Conservation (phyloP, 2,113 vertebrate genomes). For the Clarias gariepinus region DNA sequence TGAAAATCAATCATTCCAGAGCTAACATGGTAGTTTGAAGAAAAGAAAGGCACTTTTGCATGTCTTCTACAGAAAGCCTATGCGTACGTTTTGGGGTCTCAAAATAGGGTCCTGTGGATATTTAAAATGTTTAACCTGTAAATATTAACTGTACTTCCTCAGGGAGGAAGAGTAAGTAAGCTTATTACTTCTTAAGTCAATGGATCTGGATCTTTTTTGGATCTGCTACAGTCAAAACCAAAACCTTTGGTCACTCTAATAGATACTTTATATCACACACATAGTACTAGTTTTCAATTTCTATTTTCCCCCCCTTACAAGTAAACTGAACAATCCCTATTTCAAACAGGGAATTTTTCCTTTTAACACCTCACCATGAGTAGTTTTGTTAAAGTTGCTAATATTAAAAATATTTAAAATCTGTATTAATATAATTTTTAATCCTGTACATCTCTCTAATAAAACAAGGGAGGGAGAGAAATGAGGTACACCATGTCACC, state of each 20-base stretch:
- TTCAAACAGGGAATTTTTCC: slow-evolving; percentile 19
- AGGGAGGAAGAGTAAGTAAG: slow-evolving; percentile 18
- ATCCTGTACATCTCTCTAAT: slow-evolving; percentile 40
- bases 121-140: slow-evolving; percentile 38
- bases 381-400: slow-evolving; percentile 37
- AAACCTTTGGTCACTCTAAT: slow-evolving; percentile 57
- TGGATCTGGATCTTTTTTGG: slow-evolving; percentile 7
- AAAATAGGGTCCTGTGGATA: slow-evolving; percentile 17
- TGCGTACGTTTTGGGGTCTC: slow-evolving; percentile 20
- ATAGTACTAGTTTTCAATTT: slow-evolving; percentile 28
- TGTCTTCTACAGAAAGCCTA: slow-evolving; percentile 25
- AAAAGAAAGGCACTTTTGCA: slow-evolving; percentile 50
- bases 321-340: slow-evolving; percentile 26
- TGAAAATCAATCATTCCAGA: slow-evolving; percentile 20
- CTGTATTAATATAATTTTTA: slow-evolving; percentile 44
- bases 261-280: slow-evolving; percentile 32
- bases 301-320: neutral
- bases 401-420: slow-evolving; percentile 55
- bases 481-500: neutral
- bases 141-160: slow-evolving; percentile 5
- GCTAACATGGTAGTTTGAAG: neutral
- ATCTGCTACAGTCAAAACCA: slow-evolving; percentile 39
- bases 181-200: neutral
- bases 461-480: slow-evolving; percentile 36
- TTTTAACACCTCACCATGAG: slow-evolving; percentile 28